Evolutionary conservation across 2,888 invertebrate species (phyloP).

Genomic region (Diarsia brunnea): DNA sequence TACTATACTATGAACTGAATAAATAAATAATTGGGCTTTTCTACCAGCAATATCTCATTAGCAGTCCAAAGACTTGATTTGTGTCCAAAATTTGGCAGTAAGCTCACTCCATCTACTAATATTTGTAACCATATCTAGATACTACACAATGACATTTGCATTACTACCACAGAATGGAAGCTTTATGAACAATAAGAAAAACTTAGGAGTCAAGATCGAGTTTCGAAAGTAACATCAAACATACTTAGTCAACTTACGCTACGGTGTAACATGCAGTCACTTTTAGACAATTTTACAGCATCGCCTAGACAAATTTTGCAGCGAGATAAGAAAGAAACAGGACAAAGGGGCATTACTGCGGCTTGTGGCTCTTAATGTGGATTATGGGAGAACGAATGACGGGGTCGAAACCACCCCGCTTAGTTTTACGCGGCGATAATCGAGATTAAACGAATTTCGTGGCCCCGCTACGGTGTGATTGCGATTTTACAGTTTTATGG

Average conservation of each 20-base stretch:
- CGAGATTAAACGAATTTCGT: slow-evolving; percentile 84
- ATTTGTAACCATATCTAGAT: too few species aligned
- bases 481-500: slow-evolving; percentile 59
- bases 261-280: slow-evolving; percentile 74
- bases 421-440: slow-evolving; percentile 82
- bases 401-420: slow-evolving; percentile 77
- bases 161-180: background rate
- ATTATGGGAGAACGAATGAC: slow-evolving; percentile 83
- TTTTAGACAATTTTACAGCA: slow-evolving; percentile 85
- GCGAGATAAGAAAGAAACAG: slow-evolving; percentile 89
- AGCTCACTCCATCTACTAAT: background rate
- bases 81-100: background rate
- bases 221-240: background rate
- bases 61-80: background rate
- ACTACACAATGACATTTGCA: background rate
- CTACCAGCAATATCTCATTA: background rate
- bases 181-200: background rate
- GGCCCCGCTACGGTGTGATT: slow-evolving; percentile 69
- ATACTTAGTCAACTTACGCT: slow-evolving; percentile 29
- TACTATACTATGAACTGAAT: background rate
- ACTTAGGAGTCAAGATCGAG: background rate
- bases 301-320: slow-evolving; percentile 90
- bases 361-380: slow-evolving; percentile 85
- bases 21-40: background rate
- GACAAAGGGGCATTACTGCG: slow-evolving; percentile 84